Base-by-base conservation (phyloP, 2,888 invertebrate species). In the Drosophila nigricruria region DNA sequence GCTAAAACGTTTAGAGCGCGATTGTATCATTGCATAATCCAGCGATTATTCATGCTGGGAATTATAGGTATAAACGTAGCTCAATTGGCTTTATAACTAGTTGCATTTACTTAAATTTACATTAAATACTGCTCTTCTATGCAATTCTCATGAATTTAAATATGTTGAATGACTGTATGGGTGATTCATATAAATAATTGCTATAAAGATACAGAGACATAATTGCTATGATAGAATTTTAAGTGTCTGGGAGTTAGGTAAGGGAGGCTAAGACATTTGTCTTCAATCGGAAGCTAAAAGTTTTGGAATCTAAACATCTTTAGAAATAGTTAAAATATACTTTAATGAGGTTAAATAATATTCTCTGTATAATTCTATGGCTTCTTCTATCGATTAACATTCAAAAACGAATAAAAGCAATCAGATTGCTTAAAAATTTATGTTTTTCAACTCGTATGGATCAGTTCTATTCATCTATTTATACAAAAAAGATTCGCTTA, bases 21-120 rank as follows among this genome's bases (percentile, higher is more conserved):
- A 36, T 36, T 50, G 42, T 42, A 14, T 20, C 20, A 62, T 65
- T 65, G 34, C 66, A 34, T 42, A 40, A 64, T 42, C 30, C 1
- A 50, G 14, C 23, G 36, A 36, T 52, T 52, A 52, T 52, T 34
- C 52, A 36, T 34, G 53, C 53, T n/a, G 53, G 2, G 14, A 25
- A 38, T 53, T 53, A 25, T 38, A 14, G 23, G 6, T 23, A 32
- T 32, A 32, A 27, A 8, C 18, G n/a, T 18, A 18, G 6, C 38
- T 38, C 18, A 54, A 54, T 54, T 54, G 18, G 6, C 38, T 34
- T 52, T 23, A 34, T 32, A 52, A 9, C 5, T 25, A 38, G 23
- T 38, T 36, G 38, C 18, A 25, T 36, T 25, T 25, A 25, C 52
- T n/a, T 27, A 40, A 12, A 27, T 40, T 14, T 9, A 16, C n/a